Evolutionary conservation across 2,797 vertebrate species (phyloP).

Genomic region (Pelobates cultripes): DNA sequence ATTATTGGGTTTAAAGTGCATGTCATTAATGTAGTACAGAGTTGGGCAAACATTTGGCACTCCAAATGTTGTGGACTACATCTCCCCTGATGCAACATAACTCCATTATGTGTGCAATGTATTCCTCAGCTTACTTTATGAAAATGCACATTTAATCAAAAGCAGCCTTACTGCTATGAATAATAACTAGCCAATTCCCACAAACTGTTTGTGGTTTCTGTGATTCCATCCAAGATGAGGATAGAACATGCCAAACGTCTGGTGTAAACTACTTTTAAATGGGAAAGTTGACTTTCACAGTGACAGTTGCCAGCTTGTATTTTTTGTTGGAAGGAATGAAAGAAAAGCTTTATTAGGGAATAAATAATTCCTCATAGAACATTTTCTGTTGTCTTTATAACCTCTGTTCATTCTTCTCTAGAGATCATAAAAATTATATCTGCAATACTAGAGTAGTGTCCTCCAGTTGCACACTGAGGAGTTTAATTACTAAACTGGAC

Average conservation of each 20-base stretch:
- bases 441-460: too few relatives aligned
- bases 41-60: too few relatives aligned
- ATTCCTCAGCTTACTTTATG: neutral
- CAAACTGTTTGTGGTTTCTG: slow-evolving; percentile 31
- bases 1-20: too few relatives aligned
- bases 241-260: slow-evolving; percentile 42
- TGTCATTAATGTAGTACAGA: too few relatives aligned
- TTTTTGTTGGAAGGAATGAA: slow-evolving; percentile 35
- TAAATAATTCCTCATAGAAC: neutral
- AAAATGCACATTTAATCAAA: slow-evolving; percentile 31
- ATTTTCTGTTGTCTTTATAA: neutral
- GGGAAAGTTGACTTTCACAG: slow-evolving; percentile 19
- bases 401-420: too few relatives aligned
- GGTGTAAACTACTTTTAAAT: slow-evolving; percentile 23
- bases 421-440: too few relatives aligned
- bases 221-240: slow-evolving; percentile 40
- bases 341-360: slow-evolving; percentile 9
- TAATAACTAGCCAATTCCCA: slow-evolving; percentile 21
- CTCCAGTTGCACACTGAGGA: too few relatives aligned
- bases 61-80: too few relatives aligned
- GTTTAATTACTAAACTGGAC: too few relatives aligned
- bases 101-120: neutral
- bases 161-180: slow-evolving; percentile 17
- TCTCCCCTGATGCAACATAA: too few relatives aligned
- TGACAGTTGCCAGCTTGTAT: slow-evolving; percentile 16